Evolutionary conservation across 2,888 invertebrate species (phyloP).

Genomic region (Pseudeuparius sepicola): DNA sequence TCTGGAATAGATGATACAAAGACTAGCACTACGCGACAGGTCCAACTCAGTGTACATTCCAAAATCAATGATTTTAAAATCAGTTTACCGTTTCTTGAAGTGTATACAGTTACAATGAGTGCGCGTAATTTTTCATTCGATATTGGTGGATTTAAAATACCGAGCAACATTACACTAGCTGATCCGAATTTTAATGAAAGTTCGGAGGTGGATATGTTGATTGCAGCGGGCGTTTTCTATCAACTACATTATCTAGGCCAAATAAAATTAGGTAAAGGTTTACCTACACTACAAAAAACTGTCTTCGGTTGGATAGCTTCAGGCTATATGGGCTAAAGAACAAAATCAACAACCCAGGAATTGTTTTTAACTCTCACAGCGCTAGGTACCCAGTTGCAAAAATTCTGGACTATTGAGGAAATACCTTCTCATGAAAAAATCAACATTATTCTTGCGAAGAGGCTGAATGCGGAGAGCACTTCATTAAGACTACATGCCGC

Average conservation of each 20-base stretch:
- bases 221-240: background rate
- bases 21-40: too few species aligned
- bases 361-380: background rate
- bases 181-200: background rate
- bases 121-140: background rate
- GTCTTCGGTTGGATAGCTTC: background rate
- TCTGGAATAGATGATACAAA: too few species aligned
- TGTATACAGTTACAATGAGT: too few species aligned
- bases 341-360: background rate
- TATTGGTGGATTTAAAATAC: background rate
- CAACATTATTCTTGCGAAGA: background rate
- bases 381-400: background rate
- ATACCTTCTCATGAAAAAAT: too few species aligned
- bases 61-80: too few species aligned
- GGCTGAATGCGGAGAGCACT: background rate
- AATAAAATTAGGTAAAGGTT: constrained; percentile 1
- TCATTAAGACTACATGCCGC: constrained; percentile 1
- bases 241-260: background rate
- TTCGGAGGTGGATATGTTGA: background rate
- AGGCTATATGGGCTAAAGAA: background rate
- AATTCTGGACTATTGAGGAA: constrained; percentile 1
- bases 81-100: too few species aligned
- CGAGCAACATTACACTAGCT: background rate
- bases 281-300: background rate
- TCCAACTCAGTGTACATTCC: too few species aligned